Evolutionary conservation across 2,113 vertebrate species (phyloP).

Genomic region (Lagopus leucura): DNA sequence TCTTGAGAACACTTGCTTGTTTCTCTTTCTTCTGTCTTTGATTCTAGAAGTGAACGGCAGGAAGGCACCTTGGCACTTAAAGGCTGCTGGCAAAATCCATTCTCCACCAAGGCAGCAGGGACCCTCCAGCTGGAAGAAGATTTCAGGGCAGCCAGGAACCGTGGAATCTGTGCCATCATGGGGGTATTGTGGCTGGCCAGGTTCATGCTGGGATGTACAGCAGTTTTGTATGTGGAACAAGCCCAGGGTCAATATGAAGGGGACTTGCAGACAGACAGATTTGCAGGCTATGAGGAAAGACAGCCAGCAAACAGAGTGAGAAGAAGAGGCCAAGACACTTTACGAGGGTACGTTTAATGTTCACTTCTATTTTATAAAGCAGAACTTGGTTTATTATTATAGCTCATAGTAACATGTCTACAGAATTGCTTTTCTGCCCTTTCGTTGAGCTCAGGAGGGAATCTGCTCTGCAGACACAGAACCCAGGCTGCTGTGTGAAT

Average conservation of each 20-base stretch:
- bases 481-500: background rate
- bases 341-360: slow-evolving; percentile 85
- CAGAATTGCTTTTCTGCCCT: background rate
- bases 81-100: background rate
- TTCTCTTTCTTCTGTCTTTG: background rate
- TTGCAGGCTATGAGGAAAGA: slow-evolving; percentile 79
- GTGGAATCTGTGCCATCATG: slow-evolving; percentile 65
- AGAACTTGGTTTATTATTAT: fast-evolving
- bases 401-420: background rate
- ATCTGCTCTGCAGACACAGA: background rate
- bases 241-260: slow-evolving; percentile 76
- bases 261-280: slow-evolving; percentile 81
- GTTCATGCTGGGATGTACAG: slow-evolving; percentile 86
- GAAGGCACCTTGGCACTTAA: background rate
- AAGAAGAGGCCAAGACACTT: slow-evolving; percentile 85
- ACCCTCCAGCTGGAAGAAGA: slow-evolving; percentile 8
- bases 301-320: slow-evolving; percentile 80
- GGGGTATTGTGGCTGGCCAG: slow-evolving; percentile 77
- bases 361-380: background rate
- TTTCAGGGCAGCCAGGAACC: background rate
- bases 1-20: background rate
- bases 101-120: background rate
- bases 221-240: slow-evolving; percentile 68
- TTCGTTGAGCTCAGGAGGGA: background rate
- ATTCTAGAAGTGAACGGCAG: background rate